These are phyloP conservation scores for Macrostomum cliftonense DNA, from an alignment of 2,888 invertebrate species.

Conservation along the genomic window DNA sequence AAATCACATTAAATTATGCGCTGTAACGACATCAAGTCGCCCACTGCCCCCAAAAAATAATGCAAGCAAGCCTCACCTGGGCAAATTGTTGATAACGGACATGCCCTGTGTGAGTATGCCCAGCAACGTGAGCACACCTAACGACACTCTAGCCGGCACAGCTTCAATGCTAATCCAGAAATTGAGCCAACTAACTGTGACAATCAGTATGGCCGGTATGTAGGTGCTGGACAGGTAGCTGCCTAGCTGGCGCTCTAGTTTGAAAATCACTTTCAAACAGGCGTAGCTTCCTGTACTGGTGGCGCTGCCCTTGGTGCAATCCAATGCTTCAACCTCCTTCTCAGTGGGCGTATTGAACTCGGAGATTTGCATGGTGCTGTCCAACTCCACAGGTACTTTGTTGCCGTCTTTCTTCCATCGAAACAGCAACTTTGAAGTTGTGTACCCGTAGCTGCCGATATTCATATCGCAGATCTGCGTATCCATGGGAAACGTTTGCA, in stretches of 20 bases:
- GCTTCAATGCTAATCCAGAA: slow-evolving; percentile 10
- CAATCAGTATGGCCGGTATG: slow-evolving; percentile 10
- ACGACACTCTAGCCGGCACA: slow-evolving; percentile 9
- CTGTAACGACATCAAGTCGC: too few relatives aligned
- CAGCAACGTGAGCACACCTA: slow-evolving; percentile 8
- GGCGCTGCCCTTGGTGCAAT: slow-evolving; percentile 3
- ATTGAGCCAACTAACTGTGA: slow-evolving; percentile 11
- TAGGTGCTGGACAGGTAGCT: slow-evolving; percentile 9
- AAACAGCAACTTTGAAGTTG: slow-evolving; percentile 7
- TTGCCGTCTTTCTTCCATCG: slow-evolving; percentile 4
- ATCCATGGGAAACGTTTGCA: slow-evolving; percentile 11
- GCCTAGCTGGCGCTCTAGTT: slow-evolving; percentile 7
- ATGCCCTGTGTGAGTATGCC: slow-evolving; percentile 9
- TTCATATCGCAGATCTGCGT: slow-evolving; percentile 8
- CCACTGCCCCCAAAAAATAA: too few relatives aligned
- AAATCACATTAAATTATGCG: too few relatives aligned
- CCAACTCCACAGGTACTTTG: slow-evolving; percentile 1
- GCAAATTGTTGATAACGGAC: too few relatives aligned
- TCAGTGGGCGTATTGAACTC: slow-evolving; percentile 8
- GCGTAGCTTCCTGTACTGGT: slow-evolving; percentile 10
- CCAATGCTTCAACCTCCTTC: neutral
- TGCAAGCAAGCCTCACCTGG: too few relatives aligned
- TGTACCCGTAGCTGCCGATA: slow-evolving; percentile 12
- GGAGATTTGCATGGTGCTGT: slow-evolving; percentile 10
- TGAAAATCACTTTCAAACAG: slow-evolving; percentile 5